These are phyloP conservation scores for Saturnia japonica DNA, from an alignment of 2,888 invertebrate species.

Conservation along the genomic window DNA sequence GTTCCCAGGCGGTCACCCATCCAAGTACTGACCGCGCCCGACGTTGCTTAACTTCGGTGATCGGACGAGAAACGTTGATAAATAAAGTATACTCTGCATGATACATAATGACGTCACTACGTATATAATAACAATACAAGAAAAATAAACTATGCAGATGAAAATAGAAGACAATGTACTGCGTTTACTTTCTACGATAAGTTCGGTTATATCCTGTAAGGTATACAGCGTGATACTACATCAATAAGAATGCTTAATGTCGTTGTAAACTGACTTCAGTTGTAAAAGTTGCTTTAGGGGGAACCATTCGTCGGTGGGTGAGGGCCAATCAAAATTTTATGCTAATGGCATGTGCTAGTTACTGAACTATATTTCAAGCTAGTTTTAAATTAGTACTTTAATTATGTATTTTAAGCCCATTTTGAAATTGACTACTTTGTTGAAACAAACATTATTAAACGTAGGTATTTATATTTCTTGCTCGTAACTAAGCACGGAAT, in stretches of 20 bases:
- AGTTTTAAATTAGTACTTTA: neutral
- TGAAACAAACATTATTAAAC: too few relatives aligned
- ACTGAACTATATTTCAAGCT: neutral
- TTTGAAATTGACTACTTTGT: neutral
- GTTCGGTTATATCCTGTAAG: neutral
- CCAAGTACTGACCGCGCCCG: constrained; percentile 78
- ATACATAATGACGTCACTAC: too few relatives aligned
- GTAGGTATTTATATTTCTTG: too few relatives aligned
- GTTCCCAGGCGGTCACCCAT: constrained; percentile 75
- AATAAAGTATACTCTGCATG: too few relatives aligned
- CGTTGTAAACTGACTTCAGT: constrained; percentile 31
- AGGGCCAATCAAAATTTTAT: constrained; percentile 53
- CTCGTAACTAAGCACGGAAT: too few relatives aligned
- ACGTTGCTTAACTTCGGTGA: constrained; percentile 79
- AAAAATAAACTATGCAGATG: too few relatives aligned
- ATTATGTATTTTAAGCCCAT: neutral
- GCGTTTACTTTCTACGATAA: neutral
- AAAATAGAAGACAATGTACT: too few relatives aligned
- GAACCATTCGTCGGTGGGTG: constrained; percentile 35
- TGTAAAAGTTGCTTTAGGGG: constrained; percentile 45
- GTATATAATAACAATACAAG: too few relatives aligned
- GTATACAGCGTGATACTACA: constrained; percentile 58
- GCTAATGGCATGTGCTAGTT: constrained; percentile 42
- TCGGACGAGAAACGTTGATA: constrained; percentile 66
- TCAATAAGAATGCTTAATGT: constrained; percentile 30